Evolutionary conservation across 2,113 vertebrate species (phyloP).

Genomic region (Psilopsiagon aurifrons): DNA sequence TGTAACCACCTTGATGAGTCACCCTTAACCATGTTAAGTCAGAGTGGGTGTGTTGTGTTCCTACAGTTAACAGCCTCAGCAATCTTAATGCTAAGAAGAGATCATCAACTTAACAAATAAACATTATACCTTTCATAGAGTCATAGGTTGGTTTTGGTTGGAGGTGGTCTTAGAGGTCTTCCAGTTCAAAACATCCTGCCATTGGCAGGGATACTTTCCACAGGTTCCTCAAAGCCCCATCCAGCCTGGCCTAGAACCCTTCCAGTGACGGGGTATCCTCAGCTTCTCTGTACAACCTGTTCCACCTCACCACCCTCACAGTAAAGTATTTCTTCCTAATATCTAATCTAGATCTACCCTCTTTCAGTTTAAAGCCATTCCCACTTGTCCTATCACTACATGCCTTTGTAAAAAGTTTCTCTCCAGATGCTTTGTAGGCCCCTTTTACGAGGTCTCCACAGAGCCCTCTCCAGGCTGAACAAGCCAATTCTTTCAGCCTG

Average conservation of each 20-base stretch:
- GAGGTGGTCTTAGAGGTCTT: not conserved
- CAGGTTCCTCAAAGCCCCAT: not conserved
- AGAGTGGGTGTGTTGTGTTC: not conserved
- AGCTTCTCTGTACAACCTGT: not conserved
- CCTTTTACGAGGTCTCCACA: not conserved
- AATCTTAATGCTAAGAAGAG: not conserved
- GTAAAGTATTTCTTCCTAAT: not conserved
- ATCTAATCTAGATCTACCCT: not conserved
- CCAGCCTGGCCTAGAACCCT: not conserved
- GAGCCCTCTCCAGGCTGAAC: not conserved
- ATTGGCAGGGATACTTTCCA: not conserved
- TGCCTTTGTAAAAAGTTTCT: not conserved
- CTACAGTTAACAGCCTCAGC: not conserved
- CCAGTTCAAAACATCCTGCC: not conserved
- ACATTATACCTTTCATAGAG: not conserved
- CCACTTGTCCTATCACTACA: not conserved
- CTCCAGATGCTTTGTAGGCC: not conserved
- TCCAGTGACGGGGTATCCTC: not conserved
- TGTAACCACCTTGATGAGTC: not conserved
- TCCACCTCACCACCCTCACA: not conserved
- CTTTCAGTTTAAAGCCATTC: not conserved
- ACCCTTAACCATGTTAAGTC: not conserved
- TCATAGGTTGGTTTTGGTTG: not conserved
- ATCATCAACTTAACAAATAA: not conserved
- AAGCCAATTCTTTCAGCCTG: not conserved